A percentile compares a stretch with the other conserved stretches of the same genome.
These are phyloP conservation scores for Archocentrus centrarchus DNA, from an alignment of 2,113 vertebrate species.

Conservation along the genomic window DNA sequence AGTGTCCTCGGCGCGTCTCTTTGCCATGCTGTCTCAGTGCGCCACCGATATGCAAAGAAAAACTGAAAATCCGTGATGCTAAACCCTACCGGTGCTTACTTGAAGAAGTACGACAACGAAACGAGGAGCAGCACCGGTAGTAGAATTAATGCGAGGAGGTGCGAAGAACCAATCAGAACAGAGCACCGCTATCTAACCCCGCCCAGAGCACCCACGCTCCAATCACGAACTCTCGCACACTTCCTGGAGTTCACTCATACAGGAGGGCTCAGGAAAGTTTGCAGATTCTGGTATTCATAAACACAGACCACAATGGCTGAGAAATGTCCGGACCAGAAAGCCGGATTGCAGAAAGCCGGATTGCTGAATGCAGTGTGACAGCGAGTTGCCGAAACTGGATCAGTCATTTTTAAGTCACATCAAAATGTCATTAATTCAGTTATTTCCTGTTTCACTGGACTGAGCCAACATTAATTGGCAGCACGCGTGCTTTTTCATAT, in stretches of 20 bases:
- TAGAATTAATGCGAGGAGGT: background rate
- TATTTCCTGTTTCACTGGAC: background rate
- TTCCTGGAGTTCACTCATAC: background rate
- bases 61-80: background rate
- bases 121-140: conserved; percentile 21
- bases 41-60: no score
- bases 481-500: background rate
- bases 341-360: no score
- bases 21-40: conserved; percentile 64
- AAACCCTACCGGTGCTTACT: no score
- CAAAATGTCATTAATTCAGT: background rate
- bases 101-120: background rate
- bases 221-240: background rate
- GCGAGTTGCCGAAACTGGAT: background rate
- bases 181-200: background rate
- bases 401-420: background rate
- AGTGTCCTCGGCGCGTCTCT: conserved; percentile 70
- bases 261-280: background rate
- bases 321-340: background rate
- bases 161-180: conserved; percentile 43
- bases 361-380: background rate
- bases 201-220: conserved; percentile 16
- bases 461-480: no score
- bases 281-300: background rate
- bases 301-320: background rate